phyloP scores from a whole-genome alignment of 1,140 invertebrate genomes.

The Caenorhabditis tropicalis region DNA sequence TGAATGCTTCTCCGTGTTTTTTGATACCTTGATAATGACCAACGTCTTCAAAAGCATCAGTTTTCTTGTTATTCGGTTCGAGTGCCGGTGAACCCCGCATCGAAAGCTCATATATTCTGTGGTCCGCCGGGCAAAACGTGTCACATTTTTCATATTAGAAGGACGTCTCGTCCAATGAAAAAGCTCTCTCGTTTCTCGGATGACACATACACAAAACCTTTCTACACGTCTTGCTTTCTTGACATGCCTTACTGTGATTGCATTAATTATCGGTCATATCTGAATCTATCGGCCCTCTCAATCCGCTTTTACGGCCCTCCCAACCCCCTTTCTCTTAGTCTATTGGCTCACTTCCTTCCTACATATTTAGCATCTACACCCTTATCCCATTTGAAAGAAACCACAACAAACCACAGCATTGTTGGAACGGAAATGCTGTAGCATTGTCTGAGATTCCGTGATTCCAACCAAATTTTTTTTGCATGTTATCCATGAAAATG shows the following conservation, averaged over 20 bases:
- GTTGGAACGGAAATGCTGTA: slow-evolving; percentile 20
- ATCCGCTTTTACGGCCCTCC: background rate
- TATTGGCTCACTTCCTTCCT: background rate
- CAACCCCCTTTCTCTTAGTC: background rate
- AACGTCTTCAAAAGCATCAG: slow-evolving; percentile 2
- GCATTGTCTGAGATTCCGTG: slow-evolving; percentile 24
- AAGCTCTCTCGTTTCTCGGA: background rate
- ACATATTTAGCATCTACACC: background rate
- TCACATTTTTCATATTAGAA: slow-evolving; percentile 44
- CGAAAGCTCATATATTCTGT: slow-evolving; percentile 24
- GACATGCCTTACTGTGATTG: slow-evolving; percentile 38
- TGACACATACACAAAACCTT: slow-evolving; percentile 40
- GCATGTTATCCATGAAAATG: background rate
- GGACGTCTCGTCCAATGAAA: slow-evolving; percentile 18
- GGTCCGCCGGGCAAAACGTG: slow-evolving; percentile 20
- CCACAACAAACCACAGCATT: slow-evolving; percentile 11
- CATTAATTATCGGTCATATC: slow-evolving; percentile 45
- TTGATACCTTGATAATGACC: slow-evolving; percentile 22
- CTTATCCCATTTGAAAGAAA: slow-evolving; percentile 27
- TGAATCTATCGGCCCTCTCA: background rate
- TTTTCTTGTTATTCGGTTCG: slow-evolving; percentile 29
- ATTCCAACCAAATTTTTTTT: slow-evolving; percentile 23
- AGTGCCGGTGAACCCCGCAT: background rate
- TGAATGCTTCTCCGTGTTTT: background rate
- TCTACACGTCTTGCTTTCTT: slow-evolving; percentile 30